Evolutionary conservation across 2,113 vertebrate genomes (phyloP).

Genomic region (Pyrgilauda ruficollis): DNA sequence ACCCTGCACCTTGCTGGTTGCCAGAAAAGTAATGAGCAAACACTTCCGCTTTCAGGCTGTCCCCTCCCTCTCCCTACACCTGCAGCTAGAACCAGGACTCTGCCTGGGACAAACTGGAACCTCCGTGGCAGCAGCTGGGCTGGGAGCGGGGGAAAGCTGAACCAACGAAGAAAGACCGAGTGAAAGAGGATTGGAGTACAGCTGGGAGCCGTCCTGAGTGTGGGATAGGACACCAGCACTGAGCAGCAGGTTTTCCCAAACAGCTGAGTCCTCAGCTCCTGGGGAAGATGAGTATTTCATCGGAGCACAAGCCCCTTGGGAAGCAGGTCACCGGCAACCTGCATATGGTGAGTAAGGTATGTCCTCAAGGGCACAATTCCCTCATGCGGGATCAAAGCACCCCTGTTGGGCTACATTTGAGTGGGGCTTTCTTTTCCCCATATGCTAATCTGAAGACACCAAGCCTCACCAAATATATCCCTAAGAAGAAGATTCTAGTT

Average conservation of each 20-base stretch:
- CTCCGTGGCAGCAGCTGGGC: background rate
- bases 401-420: background rate
- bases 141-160: background rate
- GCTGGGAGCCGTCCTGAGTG: fast-evolving
- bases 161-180: fast-evolving
- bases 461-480: background rate
- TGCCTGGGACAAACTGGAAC: background rate
- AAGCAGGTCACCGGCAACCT: slow-evolving; percentile 44
- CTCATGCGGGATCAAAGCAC: background rate
- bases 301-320: slow-evolving; percentile 26
- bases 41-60: slow-evolving; percentile 7
- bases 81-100: background rate
- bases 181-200: background rate
- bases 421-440: fast-evolving
- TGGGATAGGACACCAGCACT: background rate
- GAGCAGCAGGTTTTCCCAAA: background rate
- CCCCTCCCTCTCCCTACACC: slow-evolving; percentile 5
- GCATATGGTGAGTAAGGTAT: slow-evolving; percentile 27
- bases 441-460: background rate
- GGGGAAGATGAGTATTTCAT: slow-evolving; percentile 47
- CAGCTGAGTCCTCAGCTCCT: background rate
- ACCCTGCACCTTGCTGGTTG: background rate
- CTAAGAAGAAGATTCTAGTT: background rate
- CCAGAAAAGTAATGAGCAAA: slow-evolving; percentile 9
- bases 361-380: background rate